phyloP scores from a whole-genome alignment of 2,113 vertebrate genomes.

The Amblyopsis rosae region DNA sequence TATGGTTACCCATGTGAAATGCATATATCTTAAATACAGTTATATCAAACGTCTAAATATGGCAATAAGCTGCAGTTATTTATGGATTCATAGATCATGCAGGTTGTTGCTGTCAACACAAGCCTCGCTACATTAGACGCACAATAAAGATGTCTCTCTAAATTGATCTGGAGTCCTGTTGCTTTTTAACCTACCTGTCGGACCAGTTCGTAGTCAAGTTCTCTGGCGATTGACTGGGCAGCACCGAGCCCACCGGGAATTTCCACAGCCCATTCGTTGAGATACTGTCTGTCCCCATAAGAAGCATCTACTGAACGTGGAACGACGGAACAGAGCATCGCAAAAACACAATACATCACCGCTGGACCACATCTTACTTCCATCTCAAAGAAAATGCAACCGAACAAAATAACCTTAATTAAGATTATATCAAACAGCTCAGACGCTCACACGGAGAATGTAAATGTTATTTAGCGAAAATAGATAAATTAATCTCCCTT shows the following conservation, averaged over 20 bases:
- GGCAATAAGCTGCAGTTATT: too few relatives aligned
- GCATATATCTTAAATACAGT: background rate
- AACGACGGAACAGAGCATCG: constrained; percentile 56
- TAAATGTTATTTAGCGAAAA: background rate
- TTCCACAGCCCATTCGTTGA: constrained; percentile 98
- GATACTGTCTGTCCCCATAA: constrained; percentile 83
- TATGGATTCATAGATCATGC: too few relatives aligned
- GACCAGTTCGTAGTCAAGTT: constrained; percentile 90
- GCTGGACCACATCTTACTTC: constrained; percentile 74
- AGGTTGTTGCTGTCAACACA: too few relatives aligned
- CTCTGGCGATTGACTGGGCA: constrained; percentile 84
- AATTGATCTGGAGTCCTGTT: background rate
- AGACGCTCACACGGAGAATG: constrained; percentile 9
- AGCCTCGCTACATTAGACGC: background rate
- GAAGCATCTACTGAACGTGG: constrained; percentile 45
- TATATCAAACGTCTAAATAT: too few relatives aligned
- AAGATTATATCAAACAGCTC: constrained; percentile 11
- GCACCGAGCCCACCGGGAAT: constrained; percentile 86
- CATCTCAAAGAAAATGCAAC: constrained; percentile 77
- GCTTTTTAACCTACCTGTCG: constrained; percentile 84
- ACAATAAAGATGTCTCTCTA: background rate
- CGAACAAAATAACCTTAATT: constrained; percentile 39
- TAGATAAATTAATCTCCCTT: background rate
- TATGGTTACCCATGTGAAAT: background rate
- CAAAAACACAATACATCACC: constrained; percentile 75